A percentile compares a stretch with the other conserved stretches of the same genome.
Conservation (phyloP, 2,888 invertebrate species). For the Helobdella robusta region DNA sequence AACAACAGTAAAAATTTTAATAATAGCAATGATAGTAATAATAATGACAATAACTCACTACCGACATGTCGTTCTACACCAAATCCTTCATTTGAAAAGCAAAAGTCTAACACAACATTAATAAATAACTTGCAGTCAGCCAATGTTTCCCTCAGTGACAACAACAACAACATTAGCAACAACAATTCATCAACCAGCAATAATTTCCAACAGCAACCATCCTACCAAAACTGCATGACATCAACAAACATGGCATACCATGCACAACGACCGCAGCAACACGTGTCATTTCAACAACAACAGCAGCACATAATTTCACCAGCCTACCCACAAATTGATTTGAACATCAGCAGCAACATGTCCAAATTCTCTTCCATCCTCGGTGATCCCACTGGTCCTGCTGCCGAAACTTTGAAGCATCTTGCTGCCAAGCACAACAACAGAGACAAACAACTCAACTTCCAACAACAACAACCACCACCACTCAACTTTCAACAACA, state of each 20-base stretch:
- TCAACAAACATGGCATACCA: not conserved
- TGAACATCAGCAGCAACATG: slow-evolving; percentile 19
- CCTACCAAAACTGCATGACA: too few species aligned
- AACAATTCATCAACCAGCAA: too few species aligned
- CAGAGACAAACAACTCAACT: too few species aligned
- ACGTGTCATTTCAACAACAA: not conserved
- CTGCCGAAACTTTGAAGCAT: slow-evolving; percentile 20
- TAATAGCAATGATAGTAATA: too few species aligned
- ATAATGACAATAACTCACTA: slow-evolving; percentile 7
- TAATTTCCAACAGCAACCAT: not conserved
- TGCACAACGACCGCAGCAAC: not conserved
- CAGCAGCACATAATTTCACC: not conserved
- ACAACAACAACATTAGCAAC: too few species aligned
- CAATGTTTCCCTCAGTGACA: not conserved
- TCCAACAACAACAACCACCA: too few species aligned
- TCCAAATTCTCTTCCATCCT: slow-evolving; percentile 21
- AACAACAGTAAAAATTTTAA: too few species aligned
- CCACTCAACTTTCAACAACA: too few species aligned
- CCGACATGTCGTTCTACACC: too few species aligned
- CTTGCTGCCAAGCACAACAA: slow-evolving; percentile 22
- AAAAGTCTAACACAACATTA: too few species aligned
- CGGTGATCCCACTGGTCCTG: slow-evolving; percentile 20
- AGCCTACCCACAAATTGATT: not conserved
- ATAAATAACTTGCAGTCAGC: too few species aligned
- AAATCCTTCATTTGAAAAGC: not conserved